Evolutionary conservation across 2,888 invertebrate genomes (phyloP), one percentile per base, ranked within the genome.

Genomic region (Halictus ligatus): DNA sequence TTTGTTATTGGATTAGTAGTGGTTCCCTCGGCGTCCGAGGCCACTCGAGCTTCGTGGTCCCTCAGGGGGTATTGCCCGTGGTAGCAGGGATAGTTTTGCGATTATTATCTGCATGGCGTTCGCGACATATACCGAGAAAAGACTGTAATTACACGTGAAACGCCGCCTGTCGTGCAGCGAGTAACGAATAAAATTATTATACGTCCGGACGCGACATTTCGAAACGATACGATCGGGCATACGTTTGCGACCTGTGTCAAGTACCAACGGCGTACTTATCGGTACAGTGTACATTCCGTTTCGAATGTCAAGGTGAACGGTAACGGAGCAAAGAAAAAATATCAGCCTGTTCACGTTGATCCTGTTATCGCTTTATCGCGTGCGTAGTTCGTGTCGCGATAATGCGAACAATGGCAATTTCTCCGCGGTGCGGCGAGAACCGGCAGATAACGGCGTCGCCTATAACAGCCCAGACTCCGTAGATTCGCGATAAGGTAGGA

Each of bases 251-350:
- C n/a, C 21, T 25, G 72, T 75, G 75, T 40, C 35, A 78, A 69
- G 71, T 58, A 64, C 12, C n/a, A 69, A 46, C 72, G 0, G 13
- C 8, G 29, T 8, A 7, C 46, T 71, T 76, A 71, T 54, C 40
- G 35, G 25, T 29, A 8, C 48, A 13, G 2, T 29, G 46, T 35
- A 40, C 60, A 6, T 54, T 48, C 67, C 48, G 29, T 25, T n/a
- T 8, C 8, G 50, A 75, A 79, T 75, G 71, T 72, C 75, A 69
- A 73, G 76, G 78, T 58, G n/a, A 54, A 69, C n/a, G 21, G 18
- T 12, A n/a, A 4, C 25, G 21, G 18, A 8, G 6, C 48, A 50
- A 64, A 64, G 54, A 78, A 78, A 78, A 81, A 81, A 80, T 74
- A 69, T 67, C 25, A 18, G 46, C 46, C 12, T 48, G 35, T 81